Conservation (phyloP, 2,888 invertebrate genomes). For the Lasioglossum marginatum region DNA sequence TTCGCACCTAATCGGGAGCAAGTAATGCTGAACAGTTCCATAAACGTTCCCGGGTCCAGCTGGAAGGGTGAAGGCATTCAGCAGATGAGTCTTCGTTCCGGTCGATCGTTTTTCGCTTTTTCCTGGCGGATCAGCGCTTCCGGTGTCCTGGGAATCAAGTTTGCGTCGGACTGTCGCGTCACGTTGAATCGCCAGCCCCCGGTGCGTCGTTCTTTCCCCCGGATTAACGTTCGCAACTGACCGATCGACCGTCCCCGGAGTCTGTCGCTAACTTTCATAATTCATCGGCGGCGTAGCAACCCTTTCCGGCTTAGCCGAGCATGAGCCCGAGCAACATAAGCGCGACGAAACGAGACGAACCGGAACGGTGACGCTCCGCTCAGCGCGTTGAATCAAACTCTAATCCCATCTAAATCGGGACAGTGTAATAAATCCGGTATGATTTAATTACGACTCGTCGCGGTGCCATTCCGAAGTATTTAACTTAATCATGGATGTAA, state of each 20-base stretch:
- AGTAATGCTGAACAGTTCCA: not conserved
- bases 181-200: not conserved
- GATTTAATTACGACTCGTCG: conserved; percentile 66
- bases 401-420: conserved; percentile 62
- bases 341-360: not conserved
- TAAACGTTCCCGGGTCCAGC: not conserved
- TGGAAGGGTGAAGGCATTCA: not conserved
- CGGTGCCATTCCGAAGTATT: conserved; percentile 56
- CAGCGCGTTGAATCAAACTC: conserved; percentile 50
- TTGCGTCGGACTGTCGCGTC: not conserved
- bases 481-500: conserved; percentile 58
- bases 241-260: conserved; percentile 61
- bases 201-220: conserved; percentile 50
- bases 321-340: not conserved
- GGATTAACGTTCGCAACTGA: conserved; percentile 57
- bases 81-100: conserved; percentile 1
- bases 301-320: conserved; percentile 13
- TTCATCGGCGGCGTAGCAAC: conserved; percentile 61
- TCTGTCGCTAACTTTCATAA: conserved; percentile 67
- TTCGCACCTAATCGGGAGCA: not conserved
- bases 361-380: not conserved
- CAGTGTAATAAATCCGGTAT: conserved; percentile 60
- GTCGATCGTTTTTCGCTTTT: conserved; percentile 24
- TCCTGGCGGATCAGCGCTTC: conserved; percentile 1
- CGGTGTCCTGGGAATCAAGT: conserved; percentile 33